phyloP scores from a whole-genome alignment of 2,113 vertebrate genomes.

The Psittacula cyanocephala region DNA sequence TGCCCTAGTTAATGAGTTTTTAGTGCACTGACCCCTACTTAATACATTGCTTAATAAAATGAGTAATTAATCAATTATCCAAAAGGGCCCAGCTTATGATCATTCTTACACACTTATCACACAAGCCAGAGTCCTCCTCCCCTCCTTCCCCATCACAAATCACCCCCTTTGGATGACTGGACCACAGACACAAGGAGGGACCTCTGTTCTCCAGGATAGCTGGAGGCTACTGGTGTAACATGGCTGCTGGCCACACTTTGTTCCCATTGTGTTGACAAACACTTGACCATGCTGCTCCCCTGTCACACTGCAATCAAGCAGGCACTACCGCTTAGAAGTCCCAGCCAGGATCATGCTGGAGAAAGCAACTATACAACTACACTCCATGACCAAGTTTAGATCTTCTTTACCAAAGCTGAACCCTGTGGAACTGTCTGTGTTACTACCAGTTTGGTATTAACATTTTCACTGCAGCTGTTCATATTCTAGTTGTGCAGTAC shows the following conservation, averaged over 20 bases:
- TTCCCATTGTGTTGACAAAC: neutral
- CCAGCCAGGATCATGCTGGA: neutral
- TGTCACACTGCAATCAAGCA: neutral
- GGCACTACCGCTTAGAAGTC: neutral
- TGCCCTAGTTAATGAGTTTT: conserved; percentile 61
- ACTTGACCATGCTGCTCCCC: neutral
- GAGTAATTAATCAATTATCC: conserved; percentile 55
- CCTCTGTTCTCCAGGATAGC: neutral
- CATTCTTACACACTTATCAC: rapidly evolving
- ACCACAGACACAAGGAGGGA: neutral
- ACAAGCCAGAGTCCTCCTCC: neutral
- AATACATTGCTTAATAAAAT: conserved; percentile 37
- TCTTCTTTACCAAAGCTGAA: neutral
- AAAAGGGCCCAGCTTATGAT: neutral
- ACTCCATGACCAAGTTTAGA: neutral
- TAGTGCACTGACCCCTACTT: conserved; percentile 54
- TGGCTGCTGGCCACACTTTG: neutral
- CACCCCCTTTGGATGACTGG: neutral
- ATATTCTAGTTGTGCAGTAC: neutral
- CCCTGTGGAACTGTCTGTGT: neutral
- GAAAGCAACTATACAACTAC: rapidly evolving
- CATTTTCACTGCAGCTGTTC: rapidly evolving
- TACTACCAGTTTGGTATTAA: too few species aligned
- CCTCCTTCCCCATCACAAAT: neutral
- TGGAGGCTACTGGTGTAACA: rapidly evolving